A percentile compares a stretch with the other conserved stretches of the same genome.
These are phyloP conservation scores for Acromyrmex heyeri DNA, from an alignment of 1,140 invertebrate genomes.

Conservation along the genomic window DNA sequence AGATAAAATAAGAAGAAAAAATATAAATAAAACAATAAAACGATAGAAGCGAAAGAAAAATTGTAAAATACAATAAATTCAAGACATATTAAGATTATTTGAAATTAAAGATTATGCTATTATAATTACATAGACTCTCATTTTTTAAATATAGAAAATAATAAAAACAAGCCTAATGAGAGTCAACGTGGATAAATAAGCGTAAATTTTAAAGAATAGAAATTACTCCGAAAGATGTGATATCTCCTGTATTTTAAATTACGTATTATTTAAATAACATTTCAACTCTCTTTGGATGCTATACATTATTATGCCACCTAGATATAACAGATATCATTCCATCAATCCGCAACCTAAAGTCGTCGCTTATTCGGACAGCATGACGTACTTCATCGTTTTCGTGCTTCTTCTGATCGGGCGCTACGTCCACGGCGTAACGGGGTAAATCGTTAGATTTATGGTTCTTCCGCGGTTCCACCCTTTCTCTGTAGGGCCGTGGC, in stretches of 20 bases:
- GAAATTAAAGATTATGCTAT: background rate
- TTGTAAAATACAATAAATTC: background rate
- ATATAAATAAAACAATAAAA: background rate
- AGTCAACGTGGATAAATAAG: no score
- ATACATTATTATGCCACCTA: no score
- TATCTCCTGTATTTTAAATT: no score
- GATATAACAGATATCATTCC: conserved; percentile 32
- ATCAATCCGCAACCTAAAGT: conserved; percentile 44
- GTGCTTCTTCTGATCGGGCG: conserved; percentile 58
- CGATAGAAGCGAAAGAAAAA: background rate
- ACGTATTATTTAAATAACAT: no score
- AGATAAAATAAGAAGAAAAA: background rate
- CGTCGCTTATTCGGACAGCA: conserved; percentile 52
- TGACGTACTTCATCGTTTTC: conserved; percentile 77
- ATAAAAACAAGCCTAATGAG: no score
- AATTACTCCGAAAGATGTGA: no score
- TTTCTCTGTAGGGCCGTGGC: conserved; percentile 75
- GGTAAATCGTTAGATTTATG: conserved; percentile 81
- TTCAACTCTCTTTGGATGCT: no score
- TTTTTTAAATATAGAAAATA: no score
- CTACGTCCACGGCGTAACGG: conserved; percentile 66
- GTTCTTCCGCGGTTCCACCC: conserved; percentile 76
- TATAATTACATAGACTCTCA: no score
- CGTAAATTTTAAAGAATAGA: no score
- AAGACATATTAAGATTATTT: background rate